Base-by-base conservation (phyloP, 2,888 invertebrate genomes). In the Eupsilia transversa region DNA sequence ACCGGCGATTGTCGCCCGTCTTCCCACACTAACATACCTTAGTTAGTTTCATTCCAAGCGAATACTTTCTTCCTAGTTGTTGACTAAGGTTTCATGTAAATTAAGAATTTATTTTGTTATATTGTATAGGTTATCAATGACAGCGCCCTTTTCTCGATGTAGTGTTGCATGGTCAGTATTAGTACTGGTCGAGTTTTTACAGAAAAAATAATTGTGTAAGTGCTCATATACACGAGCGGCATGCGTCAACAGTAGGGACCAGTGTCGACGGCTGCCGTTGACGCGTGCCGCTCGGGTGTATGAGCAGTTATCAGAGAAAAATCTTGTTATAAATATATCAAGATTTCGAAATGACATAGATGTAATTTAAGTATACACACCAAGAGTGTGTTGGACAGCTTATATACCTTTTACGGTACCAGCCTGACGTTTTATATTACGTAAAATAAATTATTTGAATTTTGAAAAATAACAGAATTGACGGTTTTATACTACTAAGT, bases 11-110 rank as follows among this genome's bases (percentile, higher is more conserved):
- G 65, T 72, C 41, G 69, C 70, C 73, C 59, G 85, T 85, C 85
- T 85, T 79, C 85, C 82, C 78, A 49, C 79, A 76, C 74, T 84
- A 82, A 86, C 66, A 71, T 61, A 65, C 74, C 57, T 72, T 71
- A 84, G 84, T 86, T 88, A 85, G 85, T 91, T 90, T 88, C 92
- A 93, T 93, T 93, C 93, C 93, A 91, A 83, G 84, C 70, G 68
- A 74, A 74, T 71, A 80, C 83, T 86, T 87, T 86, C 86, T 82
- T 86, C 82, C 80, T 86, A 87, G 80, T 82, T 88, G 84, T 88
- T 86, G 84, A 85, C 79, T 80, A 83, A 88, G 86, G 79, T 74
- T 79, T 82, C 74, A 74, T 86, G 81, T 86, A 80, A 80, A 79
- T 79, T 89, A 87, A 84, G 83, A 87, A 82, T 85, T 85, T 86